Evolutionary conservation across 2,113 vertebrate species (phyloP).

Genomic region (Siniperca knerii): DNA sequence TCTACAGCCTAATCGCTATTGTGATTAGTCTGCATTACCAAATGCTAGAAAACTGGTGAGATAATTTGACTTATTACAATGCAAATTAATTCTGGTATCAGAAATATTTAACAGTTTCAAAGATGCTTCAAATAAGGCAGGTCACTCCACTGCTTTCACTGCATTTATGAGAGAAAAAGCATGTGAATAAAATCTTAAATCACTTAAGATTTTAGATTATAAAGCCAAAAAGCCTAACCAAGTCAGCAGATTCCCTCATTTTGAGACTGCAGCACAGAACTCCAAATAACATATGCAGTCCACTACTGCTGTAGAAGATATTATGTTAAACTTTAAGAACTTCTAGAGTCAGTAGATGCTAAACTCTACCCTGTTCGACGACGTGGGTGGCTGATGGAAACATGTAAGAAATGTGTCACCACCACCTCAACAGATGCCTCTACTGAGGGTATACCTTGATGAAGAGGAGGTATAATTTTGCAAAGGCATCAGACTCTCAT

Average conservation of each 20-base stretch:
- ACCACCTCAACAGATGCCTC: conserved; percentile 52
- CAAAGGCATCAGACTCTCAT: not conserved
- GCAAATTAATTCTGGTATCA: conserved; percentile 7
- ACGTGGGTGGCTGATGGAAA: conserved; percentile 54
- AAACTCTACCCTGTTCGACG: conserved; percentile 22
- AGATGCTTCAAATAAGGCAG: not conserved
- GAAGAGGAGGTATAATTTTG: conserved; percentile 27
- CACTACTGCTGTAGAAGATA: not conserved
- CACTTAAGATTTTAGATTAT: not conserved
- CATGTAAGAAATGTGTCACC: conserved; percentile 46
- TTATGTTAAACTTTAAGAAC: not conserved
- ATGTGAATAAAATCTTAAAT: not conserved
- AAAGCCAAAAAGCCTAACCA: not conserved
- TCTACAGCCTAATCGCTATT: conserved; percentile 27
- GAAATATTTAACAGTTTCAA: not conserved
- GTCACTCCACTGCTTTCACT: not conserved
- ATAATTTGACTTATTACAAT: conserved; percentile 18
- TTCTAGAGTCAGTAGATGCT: conserved; percentile 32
- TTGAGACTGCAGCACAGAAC: not conserved
- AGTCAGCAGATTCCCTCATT: not conserved
- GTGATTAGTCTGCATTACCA: conserved; percentile 6
- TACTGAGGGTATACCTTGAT: conserved; percentile 12
- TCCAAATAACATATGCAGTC: not conserved
- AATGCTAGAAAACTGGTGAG: conserved; percentile 26
- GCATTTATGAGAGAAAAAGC: not conserved